Conservation (phyloP, 1,140 invertebrate species). For the Dolichoris vasculosae region DNA sequence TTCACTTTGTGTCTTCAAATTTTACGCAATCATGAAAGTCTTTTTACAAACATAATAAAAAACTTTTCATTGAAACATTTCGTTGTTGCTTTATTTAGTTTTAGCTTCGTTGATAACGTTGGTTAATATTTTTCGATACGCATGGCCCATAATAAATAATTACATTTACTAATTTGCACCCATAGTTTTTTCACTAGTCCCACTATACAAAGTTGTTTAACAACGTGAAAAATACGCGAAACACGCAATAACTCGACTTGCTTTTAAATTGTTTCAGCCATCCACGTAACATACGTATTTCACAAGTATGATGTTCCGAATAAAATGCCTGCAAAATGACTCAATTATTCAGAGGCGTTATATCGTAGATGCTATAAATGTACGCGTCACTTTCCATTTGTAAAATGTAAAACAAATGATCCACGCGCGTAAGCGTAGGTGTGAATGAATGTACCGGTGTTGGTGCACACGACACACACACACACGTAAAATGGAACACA, state of each 20-base stretch:
- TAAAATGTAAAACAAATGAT: slow-evolving; percentile 38
- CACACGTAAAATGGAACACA: too few species aligned
- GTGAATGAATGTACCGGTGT: background rate
- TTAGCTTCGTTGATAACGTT: too few species aligned
- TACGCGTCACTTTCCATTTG: slow-evolving; percentile 30
- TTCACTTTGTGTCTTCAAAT: too few species aligned
- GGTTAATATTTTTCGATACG: too few species aligned
- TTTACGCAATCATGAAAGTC: too few species aligned
- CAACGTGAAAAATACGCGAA: background rate
- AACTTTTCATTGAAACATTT: background rate
- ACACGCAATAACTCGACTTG: background rate
- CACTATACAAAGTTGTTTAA: background rate
- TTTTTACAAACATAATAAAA: background rate
- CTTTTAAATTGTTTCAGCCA: background rate
- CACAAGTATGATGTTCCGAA: slow-evolving; percentile 2
- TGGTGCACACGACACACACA: background rate
- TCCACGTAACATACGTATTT: background rate
- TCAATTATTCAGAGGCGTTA: slow-evolving; percentile 34
- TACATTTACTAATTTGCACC: background rate
- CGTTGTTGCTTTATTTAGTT: too few species aligned
- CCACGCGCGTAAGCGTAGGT: background rate
- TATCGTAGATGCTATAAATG: slow-evolving; percentile 23
- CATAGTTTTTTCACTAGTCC: background rate
- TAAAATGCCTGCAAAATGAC: slow-evolving; percentile 1
- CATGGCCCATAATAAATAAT: too few species aligned